phyloP scores from a whole-genome alignment of 1,140 invertebrate genomes.

The Drosophila nigrodunni region DNA sequence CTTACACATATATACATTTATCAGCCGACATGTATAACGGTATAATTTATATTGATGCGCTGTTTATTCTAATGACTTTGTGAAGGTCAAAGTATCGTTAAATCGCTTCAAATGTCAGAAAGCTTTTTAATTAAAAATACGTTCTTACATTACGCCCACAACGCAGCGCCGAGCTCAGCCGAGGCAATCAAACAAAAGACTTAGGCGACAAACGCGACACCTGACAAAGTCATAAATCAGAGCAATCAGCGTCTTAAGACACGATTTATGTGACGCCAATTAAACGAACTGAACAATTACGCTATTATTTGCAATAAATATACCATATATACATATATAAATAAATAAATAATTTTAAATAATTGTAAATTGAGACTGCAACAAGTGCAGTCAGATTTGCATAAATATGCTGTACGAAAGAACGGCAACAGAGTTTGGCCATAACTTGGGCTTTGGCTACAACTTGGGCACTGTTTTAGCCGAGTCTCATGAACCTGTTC shows the following conservation, averaged over 20 bases:
- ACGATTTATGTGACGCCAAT: constrained; percentile 76
- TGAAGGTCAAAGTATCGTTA: constrained; percentile 60
- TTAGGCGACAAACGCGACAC: constrained; percentile 52
- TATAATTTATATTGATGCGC: constrained; percentile 42
- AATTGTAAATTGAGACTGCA: constrained; percentile 33
- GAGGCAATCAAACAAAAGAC: constrained; percentile 30
- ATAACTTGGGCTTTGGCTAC: neutral
- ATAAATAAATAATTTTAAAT: constrained; percentile 21
- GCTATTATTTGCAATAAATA: constrained; percentile 46
- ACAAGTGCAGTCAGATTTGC: constrained; percentile 31
- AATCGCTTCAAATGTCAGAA: constrained; percentile 57
- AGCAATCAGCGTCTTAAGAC: constrained; percentile 24
- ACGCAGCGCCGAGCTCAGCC: neutral
- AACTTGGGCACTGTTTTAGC: neutral
- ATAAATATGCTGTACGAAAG: constrained; percentile 33
- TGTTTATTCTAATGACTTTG: constrained; percentile 60
- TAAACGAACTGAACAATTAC: constrained; percentile 61
- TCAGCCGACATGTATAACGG: constrained; percentile 15
- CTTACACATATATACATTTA: constrained; percentile 5
- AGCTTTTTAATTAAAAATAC: constrained; percentile 26
- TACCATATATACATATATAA: constrained; percentile 31
- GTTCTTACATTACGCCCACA: constrained; percentile 19
- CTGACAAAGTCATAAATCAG: constrained; percentile 38
- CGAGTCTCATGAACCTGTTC: constrained; percentile 63
- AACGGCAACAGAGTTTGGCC: constrained; percentile 26